Evolutionary conservation across 2,888 invertebrate genomes (phyloP), one percentile per base, ranked within the genome.

Genomic region (Ormyrus thymus): DNA sequence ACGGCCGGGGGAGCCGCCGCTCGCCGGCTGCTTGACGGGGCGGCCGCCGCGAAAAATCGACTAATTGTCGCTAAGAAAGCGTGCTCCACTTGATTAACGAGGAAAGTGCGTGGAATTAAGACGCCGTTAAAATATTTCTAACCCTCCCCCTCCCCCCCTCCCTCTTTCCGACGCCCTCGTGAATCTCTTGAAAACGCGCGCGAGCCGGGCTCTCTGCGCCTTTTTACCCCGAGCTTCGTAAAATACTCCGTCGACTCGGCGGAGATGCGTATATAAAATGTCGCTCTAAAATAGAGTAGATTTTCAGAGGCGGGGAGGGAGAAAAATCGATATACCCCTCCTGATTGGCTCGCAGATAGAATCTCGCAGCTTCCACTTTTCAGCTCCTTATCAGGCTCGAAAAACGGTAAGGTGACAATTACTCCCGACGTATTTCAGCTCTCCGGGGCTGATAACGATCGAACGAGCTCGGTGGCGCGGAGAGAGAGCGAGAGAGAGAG

Each of bases 401-500:
- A 13, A 13, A 68, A 48, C 11, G 8, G 6, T 11, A 50, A 50
- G 59, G 70, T 62, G 73, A 64, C 65, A 65, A 73, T 65, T 65
- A 64, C 56, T 65, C 46, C 43, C 45, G 65, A 11, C 56, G 29
- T 29, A 29, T 29, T 56, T 56, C 15, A 15, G 8, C 58, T 4
- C 15, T 8, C 51, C 15, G 46, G 70, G 82, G 70, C 77, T 77
- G 80, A 81, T 79, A 51, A 74, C 76, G 80, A 79, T 79, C 79
- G 79, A 79, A 76, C 62, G 46, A 11, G 15, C 55, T 56, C 29
- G 70, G 65, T 78, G 76, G 78, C 74, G 71, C 73, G 79, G 73
- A 80, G 61, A 68, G 74, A 58, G 71, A 69, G 83, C 78, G 78
- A 68, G 76, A 72, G 50, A 81, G 65, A 55, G 76, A 81, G 78